phyloP scores from a whole-genome alignment of 2,888 invertebrate genomes.

The Trileptium ribeirensis region DNA sequence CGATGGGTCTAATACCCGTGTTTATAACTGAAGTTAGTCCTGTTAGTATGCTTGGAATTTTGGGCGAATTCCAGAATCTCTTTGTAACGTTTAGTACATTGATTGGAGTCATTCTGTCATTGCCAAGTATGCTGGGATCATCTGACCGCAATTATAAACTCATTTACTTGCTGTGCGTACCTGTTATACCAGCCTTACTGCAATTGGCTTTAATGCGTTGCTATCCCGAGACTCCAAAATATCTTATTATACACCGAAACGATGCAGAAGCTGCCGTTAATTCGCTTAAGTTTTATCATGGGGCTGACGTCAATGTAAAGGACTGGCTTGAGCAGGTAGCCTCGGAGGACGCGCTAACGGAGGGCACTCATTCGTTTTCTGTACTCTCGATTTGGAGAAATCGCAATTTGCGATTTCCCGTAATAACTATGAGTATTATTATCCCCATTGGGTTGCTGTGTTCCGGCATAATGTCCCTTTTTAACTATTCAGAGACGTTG shows the following conservation, averaged over 20 bases:
- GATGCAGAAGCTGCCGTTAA: background rate
- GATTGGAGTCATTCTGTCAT: background rate
- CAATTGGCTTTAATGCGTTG: background rate
- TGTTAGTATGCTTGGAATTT: background rate
- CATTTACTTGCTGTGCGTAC: background rate
- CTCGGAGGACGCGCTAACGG: too few species aligned
- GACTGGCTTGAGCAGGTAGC: too few species aligned
- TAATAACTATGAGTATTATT: too few species aligned
- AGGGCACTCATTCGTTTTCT: too few species aligned
- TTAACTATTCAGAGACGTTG: too few species aligned
- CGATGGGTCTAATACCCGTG: background rate
- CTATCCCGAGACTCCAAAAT: constrained; percentile 9
- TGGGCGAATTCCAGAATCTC: background rate
- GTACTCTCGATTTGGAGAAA: too few species aligned
- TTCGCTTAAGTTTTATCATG: background rate
- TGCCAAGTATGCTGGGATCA: background rate
- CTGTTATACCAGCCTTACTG: background rate
- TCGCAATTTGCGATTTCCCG: too few species aligned
- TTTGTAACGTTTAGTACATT: background rate
- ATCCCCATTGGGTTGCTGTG: too few species aligned
- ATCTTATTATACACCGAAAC: background rate
- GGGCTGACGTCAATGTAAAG: background rate
- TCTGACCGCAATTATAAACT: background rate
- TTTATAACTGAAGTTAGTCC: constrained; percentile 1
- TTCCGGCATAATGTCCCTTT: too few species aligned